Percentiles rank a stretch among this genome's conserved stretches.
Evolutionary conservation across 2,888 invertebrate genomes (phyloP).

Genomic region (Galeruca laticollis): DNA sequence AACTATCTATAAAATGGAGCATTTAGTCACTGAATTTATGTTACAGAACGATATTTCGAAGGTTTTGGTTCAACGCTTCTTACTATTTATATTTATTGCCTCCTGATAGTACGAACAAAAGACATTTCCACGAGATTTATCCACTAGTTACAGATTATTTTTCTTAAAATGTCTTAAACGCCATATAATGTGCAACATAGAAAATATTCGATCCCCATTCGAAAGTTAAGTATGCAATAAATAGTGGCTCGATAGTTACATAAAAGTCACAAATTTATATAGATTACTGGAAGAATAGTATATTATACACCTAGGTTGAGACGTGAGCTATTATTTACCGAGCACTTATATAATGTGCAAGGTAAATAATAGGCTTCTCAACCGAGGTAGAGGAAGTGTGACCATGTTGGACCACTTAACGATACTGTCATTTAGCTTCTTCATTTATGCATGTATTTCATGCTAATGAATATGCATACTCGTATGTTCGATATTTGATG

Average conservation of each 20-base stretch:
- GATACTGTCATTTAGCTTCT: too few relatives aligned
- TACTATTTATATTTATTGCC: slow-evolving; percentile 44
- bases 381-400: too few relatives aligned
- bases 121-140: background rate
- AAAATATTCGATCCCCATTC: background rate
- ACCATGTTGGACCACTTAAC: too few relatives aligned
- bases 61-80: slow-evolving; percentile 42
- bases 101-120: slow-evolving; percentile 22
- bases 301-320: too few relatives aligned
- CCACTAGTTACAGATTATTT: background rate
- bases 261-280: too few relatives aligned
- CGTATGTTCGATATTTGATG: too few relatives aligned
- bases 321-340: too few relatives aligned
- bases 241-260: background rate
- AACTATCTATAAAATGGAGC: slow-evolving; percentile 40
- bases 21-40: slow-evolving; percentile 40
- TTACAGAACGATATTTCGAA: slow-evolving; percentile 41
- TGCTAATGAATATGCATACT: too few relatives aligned
- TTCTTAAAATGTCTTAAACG: background rate
- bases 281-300: too few relatives aligned
- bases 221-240: background rate
- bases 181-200: background rate
- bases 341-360: too few relatives aligned
- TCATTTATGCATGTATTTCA: too few relatives aligned
- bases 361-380: too few relatives aligned